These are phyloP conservation scores for Peribatodes rhomboidaria DNA, from an alignment of 2,888 invertebrate species.

Conservation along the genomic window DNA sequence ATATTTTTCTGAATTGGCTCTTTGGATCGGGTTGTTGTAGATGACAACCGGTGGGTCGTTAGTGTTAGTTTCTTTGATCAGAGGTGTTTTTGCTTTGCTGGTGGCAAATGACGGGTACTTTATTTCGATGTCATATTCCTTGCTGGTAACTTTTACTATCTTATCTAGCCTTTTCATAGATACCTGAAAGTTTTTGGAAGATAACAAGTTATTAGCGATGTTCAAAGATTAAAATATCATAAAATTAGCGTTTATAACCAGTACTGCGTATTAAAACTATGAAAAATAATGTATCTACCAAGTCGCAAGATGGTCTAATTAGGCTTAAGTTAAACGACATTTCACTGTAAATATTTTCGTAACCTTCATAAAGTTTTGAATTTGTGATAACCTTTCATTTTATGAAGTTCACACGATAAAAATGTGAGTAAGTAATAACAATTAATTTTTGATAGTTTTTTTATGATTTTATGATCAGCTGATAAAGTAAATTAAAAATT, in stretches of 20 bases:
- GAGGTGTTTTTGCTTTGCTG: conserved; percentile 46
- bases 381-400: neutral
- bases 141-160: conserved; percentile 68
- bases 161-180: conserved; percentile 88
- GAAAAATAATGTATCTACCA: neutral
- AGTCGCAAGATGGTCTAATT: neutral
- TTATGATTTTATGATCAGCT: neutral
- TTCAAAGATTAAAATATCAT: neutral
- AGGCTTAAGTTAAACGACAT: neutral
- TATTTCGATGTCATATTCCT: conserved; percentile 61
- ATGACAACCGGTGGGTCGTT: conserved; percentile 66
- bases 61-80: conserved; percentile 43
- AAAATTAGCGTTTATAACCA: neutral
- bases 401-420: conserved; percentile 8
- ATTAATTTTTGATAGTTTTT: conserved; percentile 21
- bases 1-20: conserved; percentile 72
- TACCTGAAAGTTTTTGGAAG: conserved; percentile 77
- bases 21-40: conserved; percentile 62
- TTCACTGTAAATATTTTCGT: neutral
- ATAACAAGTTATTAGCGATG: neutral
- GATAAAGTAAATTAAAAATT: conserved; percentile 24
- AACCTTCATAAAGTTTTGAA: neutral
- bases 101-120: conserved; percentile 65
- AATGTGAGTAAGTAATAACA: conserved; percentile 18
- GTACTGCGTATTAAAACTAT: neutral